Conservation (phyloP, 2,113 vertebrate genomes). For the Dipodomys merriami region DNA sequence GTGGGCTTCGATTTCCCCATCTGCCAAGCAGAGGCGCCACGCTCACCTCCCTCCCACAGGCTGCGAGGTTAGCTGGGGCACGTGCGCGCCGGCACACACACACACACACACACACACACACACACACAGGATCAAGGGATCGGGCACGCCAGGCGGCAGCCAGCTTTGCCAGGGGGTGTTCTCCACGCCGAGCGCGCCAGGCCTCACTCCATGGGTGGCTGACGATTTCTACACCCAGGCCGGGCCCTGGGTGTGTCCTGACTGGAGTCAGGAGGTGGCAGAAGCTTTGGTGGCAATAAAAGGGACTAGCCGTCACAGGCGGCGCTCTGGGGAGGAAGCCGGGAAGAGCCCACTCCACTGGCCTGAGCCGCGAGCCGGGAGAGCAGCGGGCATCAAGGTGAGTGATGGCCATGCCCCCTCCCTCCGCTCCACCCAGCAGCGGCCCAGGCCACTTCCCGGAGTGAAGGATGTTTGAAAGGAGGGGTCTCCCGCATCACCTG, state of each 20-base stretch:
- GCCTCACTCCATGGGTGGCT: not conserved
- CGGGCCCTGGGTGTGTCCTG: conserved; percentile 61
- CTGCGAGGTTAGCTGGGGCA: not conserved
- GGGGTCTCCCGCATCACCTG: too few species aligned
- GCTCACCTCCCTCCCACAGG: not conserved
- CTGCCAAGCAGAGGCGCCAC: not conserved
- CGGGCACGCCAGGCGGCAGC: too few species aligned
- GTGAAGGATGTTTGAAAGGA: too few species aligned
- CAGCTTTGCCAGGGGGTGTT: not conserved
- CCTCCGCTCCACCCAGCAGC: not conserved
- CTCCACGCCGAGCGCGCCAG: not conserved
- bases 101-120: too few species aligned
- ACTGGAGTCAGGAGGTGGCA: not conserved
- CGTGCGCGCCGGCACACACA: too few species aligned
- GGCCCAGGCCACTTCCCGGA: not conserved
- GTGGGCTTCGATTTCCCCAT: not conserved
- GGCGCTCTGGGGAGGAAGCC: not conserved
- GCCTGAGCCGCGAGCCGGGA: not conserved
- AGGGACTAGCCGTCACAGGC: not conserved
- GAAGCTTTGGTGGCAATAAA: conserved; percentile 64
- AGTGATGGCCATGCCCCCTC: not conserved
- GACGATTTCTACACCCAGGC: conserved; percentile 44
- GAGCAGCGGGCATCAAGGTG: conserved; percentile 28
- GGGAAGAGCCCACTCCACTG: not conserved
- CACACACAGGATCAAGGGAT: too few species aligned